Conservation (phyloP, 1,140 invertebrate species). For the Bicyclus anynana region DNA sequence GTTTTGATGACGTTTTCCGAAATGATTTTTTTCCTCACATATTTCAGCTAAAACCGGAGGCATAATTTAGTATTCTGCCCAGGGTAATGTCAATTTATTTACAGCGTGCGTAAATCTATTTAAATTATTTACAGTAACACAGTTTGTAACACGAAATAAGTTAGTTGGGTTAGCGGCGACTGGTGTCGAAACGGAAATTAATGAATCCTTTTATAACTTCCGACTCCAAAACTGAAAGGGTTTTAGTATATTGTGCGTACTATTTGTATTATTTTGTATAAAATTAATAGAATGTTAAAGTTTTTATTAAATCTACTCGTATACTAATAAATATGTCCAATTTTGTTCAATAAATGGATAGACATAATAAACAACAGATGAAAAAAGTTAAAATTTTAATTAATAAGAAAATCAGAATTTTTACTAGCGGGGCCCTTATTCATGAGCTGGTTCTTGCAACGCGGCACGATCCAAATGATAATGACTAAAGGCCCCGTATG, state of each 20-base stretch:
- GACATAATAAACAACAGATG: neutral
- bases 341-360: neutral
- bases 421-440: no score
- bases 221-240: constrained; percentile 15
- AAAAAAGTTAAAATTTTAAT: neutral
- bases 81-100: neutral
- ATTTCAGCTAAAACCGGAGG: no score
- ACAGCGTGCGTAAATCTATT: constrained; percentile 4
- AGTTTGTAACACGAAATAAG: constrained; percentile 11
- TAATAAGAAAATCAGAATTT: no score
- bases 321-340: neutral
- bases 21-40: no score
- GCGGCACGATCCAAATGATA: no score
- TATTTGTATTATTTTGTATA: neutral
- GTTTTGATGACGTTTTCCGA: no score
- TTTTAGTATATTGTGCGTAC: constrained; percentile 4
- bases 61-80: neutral
- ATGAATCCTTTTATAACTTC: constrained; percentile 18
- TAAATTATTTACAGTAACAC: constrained; percentile 1
- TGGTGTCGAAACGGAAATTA: constrained; percentile 15
- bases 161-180: constrained; percentile 9
- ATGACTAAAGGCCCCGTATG: no score
- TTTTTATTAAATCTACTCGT: neutral
- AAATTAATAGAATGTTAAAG: neutral
- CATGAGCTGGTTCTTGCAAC: no score